These are phyloP conservation scores for Acanthosepion lycidas DNA, from an alignment of 2,888 invertebrate genomes.

Conservation along the genomic window DNA sequence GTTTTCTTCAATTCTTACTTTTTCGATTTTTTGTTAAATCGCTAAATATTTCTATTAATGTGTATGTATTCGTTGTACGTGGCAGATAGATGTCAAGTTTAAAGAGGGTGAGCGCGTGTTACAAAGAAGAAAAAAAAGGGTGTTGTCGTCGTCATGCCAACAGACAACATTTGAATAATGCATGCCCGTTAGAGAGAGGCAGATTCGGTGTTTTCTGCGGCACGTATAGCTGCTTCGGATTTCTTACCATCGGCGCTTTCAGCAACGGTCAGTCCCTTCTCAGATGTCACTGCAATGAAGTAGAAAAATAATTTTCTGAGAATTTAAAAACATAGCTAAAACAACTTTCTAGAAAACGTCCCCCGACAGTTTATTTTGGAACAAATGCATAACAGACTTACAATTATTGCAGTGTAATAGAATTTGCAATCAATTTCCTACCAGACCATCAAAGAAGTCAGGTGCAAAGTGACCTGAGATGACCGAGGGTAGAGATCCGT, in stretches of 20 bases:
- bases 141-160: background rate
- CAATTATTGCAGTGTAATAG: too few relatives aligned
- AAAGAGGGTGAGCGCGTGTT: background rate
- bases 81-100: background rate
- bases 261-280: background rate
- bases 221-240: background rate
- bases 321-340: background rate
- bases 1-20: background rate
- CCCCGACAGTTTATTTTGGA: too few relatives aligned
- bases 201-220: slow-evolving; percentile 41
- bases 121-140: background rate
- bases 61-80: background rate
- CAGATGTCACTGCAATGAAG: slow-evolving; percentile 34
- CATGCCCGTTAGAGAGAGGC: slow-evolving; percentile 15
- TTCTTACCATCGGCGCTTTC: slow-evolving; percentile 34
- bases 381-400: too few relatives aligned
- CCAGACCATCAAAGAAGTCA: too few relatives aligned
- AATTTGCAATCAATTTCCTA: too few relatives aligned
- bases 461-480: too few relatives aligned
- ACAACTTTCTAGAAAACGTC: background rate
- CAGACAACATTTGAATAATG: background rate
- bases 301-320: background rate
- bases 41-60: background rate
- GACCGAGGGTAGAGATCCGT: too few relatives aligned
- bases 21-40: background rate